Conservation (phyloP, 1,140 invertebrate species). For the Neuroterus valhalla region DNA sequence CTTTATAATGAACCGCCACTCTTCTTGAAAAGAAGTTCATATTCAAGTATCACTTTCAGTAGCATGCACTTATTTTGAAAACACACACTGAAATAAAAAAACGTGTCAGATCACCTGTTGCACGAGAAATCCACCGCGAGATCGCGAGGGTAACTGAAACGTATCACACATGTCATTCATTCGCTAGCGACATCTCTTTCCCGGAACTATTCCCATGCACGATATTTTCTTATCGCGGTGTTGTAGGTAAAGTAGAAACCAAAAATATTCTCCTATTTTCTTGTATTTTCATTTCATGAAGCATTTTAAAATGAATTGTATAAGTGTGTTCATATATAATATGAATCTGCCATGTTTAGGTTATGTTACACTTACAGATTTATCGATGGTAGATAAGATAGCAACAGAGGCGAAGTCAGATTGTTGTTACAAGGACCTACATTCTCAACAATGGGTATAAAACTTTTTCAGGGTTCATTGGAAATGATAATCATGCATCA, state of each 20-base stretch:
- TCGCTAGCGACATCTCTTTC: slow-evolving; percentile 1
- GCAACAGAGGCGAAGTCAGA: no score
- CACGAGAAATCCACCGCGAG: slow-evolving; percentile 20
- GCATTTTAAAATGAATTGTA: no score
- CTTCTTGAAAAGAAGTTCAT: background rate
- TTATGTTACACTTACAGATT: no score
- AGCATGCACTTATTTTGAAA: background rate
- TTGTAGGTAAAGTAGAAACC: background rate
- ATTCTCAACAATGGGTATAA: no score
- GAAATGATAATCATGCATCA: no score
- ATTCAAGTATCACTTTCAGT: background rate
- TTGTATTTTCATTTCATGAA: no score
- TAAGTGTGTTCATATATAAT: no score
- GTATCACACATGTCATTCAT: background rate
- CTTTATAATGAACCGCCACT: background rate
- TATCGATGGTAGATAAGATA: no score
- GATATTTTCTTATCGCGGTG: background rate
- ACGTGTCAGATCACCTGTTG: slow-evolving; percentile 13
- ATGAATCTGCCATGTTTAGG: no score
- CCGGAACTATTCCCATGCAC: background rate
- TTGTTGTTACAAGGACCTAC: no score
- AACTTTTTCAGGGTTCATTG: no score
- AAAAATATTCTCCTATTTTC: no score
- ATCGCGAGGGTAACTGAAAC: slow-evolving; percentile 28
- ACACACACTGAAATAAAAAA: background rate